A percentile compares a stretch with the other conserved stretches of the same genome.
Conservation (phyloP, 2,888 invertebrate species). For the Pristionchus arcanus region DNA sequence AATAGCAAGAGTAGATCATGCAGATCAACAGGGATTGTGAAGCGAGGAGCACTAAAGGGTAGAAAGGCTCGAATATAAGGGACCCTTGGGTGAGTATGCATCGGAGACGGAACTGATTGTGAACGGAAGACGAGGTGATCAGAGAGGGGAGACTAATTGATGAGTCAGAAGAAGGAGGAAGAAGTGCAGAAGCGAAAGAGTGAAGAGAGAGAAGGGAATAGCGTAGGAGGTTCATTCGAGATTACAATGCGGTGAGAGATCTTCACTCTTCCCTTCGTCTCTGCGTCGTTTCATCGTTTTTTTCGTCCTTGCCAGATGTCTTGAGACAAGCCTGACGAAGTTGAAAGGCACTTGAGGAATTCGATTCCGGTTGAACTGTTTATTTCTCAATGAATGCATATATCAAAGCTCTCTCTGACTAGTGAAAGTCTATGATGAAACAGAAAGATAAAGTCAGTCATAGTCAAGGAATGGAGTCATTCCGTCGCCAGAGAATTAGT, state of each 20-base stretch:
- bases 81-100: background rate
- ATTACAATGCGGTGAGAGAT: constrained; percentile 48
- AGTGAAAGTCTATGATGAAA: no score
- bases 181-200: constrained; percentile 19
- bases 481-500: no score
- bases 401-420: no score
- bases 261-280: background rate
- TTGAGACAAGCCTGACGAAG: constrained; percentile 3
- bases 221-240: constrained; percentile 49
- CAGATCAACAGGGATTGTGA: background rate
- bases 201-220: constrained; percentile 6
- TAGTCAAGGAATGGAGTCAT: no score
- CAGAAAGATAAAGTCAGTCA: no score
- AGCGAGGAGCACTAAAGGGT: background rate
- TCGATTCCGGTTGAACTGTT: background rate
- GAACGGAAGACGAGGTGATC: constrained; percentile 5
- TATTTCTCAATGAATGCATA: background rate
- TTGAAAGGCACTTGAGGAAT: constrained; percentile 17
- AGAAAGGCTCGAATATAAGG: no score
- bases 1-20: no score
- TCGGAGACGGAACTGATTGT: constrained; percentile 40
- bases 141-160: constrained; percentile 12
- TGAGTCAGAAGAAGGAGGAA: constrained; percentile 33
- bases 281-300: background rate
- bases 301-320: constrained; percentile 49